Conservation (phyloP, 1,140 invertebrate genomes). For the Heliothis subflexa region DNA sequence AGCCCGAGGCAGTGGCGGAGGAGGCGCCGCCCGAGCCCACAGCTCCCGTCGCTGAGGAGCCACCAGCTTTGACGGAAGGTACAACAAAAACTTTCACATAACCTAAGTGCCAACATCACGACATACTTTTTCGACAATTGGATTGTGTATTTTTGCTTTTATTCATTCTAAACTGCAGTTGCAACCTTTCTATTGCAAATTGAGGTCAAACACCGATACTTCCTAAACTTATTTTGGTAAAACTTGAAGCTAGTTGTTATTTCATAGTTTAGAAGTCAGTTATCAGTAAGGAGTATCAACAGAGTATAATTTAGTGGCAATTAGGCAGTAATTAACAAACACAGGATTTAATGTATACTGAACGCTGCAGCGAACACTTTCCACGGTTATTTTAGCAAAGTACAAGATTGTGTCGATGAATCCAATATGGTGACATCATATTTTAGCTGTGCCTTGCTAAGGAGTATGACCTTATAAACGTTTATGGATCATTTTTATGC, state of each 20-base stretch:
- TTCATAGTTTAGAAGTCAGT: background rate
- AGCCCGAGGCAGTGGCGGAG: constrained; percentile 39
- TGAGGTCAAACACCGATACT: constrained; percentile 6
- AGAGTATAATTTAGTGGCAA: constrained; percentile 18
- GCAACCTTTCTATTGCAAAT: constrained; percentile 33
- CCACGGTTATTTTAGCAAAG: constrained; percentile 7
- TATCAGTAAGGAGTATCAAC: background rate
- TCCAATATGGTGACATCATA: constrained; percentile 27
- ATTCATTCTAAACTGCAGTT: constrained; percentile 35
- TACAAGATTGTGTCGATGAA: background rate
- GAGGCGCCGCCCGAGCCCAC: constrained; percentile 46
- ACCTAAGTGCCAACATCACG: constrained; percentile 67
- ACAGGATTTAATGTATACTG: background rate
- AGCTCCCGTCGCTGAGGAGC: constrained; percentile 45
- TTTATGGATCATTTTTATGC: background rate
- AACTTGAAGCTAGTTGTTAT: background rate
- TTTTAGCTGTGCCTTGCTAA: background rate
- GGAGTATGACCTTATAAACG: background rate
- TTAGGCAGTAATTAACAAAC: constrained; percentile 31
- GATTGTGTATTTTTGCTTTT: constrained; percentile 24
- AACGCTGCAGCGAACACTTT: constrained; percentile 24
- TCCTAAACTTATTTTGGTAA: constrained; percentile 1
- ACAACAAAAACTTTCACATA: constrained; percentile 67
- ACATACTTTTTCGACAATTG: constrained; percentile 57
- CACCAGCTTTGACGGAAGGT: constrained; percentile 57